Conservation (phyloP, 2,797 vertebrate genomes). For the Adelosebastes latens region DNA sequence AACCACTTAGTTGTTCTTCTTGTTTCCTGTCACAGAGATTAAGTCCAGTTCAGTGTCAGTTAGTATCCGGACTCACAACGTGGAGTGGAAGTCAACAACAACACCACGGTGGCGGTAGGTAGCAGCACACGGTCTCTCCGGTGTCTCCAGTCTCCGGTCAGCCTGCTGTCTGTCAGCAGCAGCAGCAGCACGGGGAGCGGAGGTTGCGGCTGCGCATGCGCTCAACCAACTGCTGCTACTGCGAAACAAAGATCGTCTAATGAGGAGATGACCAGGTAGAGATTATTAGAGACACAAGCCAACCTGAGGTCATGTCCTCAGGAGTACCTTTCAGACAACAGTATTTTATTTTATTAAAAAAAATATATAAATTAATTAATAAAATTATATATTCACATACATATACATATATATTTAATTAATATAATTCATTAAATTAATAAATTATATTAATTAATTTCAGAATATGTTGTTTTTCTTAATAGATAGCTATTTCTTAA, state of each 20-base stretch:
- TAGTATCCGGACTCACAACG: slow-evolving; percentile 42
- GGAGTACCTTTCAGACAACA: neutral
- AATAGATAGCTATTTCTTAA: too few species aligned
- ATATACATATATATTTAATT: accelerated
- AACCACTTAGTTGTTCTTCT: neutral
- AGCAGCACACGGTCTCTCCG: too few species aligned
- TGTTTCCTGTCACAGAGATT: neutral
- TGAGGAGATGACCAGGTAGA: accelerated
- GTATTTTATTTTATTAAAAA: neutral
- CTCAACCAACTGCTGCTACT: neutral
- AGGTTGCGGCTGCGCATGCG: slow-evolving; percentile 57
- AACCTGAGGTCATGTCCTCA: neutral
- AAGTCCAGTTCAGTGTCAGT: slow-evolving; percentile 36
- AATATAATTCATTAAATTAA: too few species aligned
- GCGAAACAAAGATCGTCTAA: slow-evolving; percentile 59
- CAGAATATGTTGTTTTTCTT: too few species aligned
- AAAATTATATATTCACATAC: accelerated
- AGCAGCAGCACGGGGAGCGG: neutral
- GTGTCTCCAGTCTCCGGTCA: neutral
- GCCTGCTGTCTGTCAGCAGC: slow-evolving; percentile 36
- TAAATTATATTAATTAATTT: too few species aligned
- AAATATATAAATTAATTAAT: too few species aligned
- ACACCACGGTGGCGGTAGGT: neutral
- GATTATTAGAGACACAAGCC: neutral
- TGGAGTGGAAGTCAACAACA: slow-evolving; percentile 16